These are phyloP conservation scores for Rhysida immarginata DNA, from an alignment of 1,140 invertebrate species.

Conservation along the genomic window DNA sequence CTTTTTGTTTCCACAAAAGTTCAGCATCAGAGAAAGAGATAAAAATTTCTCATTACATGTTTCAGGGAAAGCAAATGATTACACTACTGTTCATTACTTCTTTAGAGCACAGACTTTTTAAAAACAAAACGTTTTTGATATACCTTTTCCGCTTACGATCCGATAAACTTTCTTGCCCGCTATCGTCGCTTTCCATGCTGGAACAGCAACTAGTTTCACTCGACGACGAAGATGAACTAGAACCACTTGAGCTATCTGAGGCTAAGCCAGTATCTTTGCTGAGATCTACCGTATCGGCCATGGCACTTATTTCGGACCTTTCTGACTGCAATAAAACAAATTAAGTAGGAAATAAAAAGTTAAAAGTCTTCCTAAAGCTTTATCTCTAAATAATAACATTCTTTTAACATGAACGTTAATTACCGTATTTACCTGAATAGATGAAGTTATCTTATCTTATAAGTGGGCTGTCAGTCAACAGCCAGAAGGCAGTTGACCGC, in stretches of 20 bases:
- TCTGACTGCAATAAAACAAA: too few species aligned
- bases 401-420: too few species aligned
- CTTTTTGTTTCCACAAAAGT: neutral
- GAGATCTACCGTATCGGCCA: slow-evolving; percentile 75
- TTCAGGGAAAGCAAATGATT: neutral
- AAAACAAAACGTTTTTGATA: neutral
- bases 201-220: slow-evolving; percentile 22
- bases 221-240: slow-evolving; percentile 63
- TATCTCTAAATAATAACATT: too few species aligned
- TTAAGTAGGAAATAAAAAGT: too few species aligned
- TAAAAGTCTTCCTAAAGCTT: too few species aligned
- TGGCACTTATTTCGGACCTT: slow-evolving; percentile 61
- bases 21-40: neutral
- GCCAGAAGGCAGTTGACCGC: too few species aligned
- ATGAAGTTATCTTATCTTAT: too few species aligned
- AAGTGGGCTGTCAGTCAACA: too few species aligned
- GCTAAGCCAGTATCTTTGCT: slow-evolving; percentile 75
- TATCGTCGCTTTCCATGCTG: slow-evolving; percentile 27
- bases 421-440: too few species aligned
- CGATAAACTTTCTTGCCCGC: slow-evolving; percentile 68
- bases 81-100: neutral
- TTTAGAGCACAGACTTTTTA: neutral
- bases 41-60: neutral
- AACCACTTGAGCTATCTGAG: slow-evolving; percentile 84
- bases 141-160: slow-evolving; percentile 67